Base-by-base conservation (phyloP, 1,140 invertebrate genomes). In the Nymphalis io region DNA sequence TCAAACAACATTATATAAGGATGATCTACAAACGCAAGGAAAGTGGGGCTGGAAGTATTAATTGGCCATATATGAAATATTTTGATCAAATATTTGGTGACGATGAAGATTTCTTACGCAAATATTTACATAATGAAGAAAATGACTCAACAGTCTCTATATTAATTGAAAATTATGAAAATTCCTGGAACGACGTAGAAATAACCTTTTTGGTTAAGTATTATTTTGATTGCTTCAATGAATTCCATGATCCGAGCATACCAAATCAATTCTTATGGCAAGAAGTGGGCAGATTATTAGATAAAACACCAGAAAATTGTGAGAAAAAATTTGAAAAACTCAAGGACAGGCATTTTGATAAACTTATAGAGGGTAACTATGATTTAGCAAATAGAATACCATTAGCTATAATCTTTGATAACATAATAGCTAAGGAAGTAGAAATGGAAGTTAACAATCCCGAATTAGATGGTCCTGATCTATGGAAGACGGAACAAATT, bases 21-120 rank as follows among this genome's bases (percentile, higher is more conserved):
- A 81, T 90, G 73, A 42, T 87, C 2, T 78, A 78, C 40, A 90
- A 88, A 68, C 72, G 77, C 46, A 73, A 77, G n/a, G 72, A 77
- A 20, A 71, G 39, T 62, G 83, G 87, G 1, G 21, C 72, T 0
- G 69, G 82, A 8, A 79, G 63, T 42, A 73, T 89, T 8, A 82
- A 78, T 60, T 91, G 89, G 89, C 85, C 85, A 0, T 91, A 91
- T 38, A 86, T 87, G 78, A 71, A 74, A 33, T 72, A 83, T 13
- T 91, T 87, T 80, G 87, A 90, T 73, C 62, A 89, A 78, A 90
- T 91, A 61, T 91, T 79, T 72, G 74, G 67, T 67, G 80, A 81
- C 55, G 88, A 91, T 74, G 66, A 77, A 42, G 83, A 87, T 13
- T 91, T 91, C 70, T 74, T 84, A 64, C 77, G 68, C 33, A 89